Evolutionary conservation across 2,888 invertebrate genomes (phyloP).

Genomic region (Temnothorax ravouxi): DNA sequence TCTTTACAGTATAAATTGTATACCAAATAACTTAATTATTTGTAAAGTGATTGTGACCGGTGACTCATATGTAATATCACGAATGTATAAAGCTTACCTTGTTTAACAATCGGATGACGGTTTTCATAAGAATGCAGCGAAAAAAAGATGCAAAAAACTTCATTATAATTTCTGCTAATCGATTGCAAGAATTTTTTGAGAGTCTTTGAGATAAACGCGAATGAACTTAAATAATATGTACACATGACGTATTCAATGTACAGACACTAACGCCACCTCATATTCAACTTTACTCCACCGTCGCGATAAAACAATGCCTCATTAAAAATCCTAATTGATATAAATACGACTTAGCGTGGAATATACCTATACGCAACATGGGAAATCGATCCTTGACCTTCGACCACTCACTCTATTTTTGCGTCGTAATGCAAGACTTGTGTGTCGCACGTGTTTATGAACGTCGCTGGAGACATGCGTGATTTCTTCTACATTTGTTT

Average conservation of each 20-base stretch:
- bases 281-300: slow-evolving; percentile 1
- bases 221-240: neutral
- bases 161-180: neutral
- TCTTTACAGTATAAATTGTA: neutral
- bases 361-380: neutral
- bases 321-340: slow-evolving; percentile 16
- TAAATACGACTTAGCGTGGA: neutral
- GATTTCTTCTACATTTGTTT: neutral
- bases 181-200: neutral
- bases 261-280: neutral
- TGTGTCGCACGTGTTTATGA: neutral
- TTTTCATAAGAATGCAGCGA: neutral
- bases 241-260: neutral
- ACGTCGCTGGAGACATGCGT: neutral
- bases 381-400: slow-evolving; percentile 36
- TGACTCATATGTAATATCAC: slow-evolving; percentile 4
- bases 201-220: neutral
- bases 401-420: neutral
- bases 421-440: slow-evolving; percentile 23
- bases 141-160: neutral
- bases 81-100: neutral
- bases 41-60: neutral
- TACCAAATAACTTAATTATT: neutral
- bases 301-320: neutral
- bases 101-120: neutral